phyloP scores from a whole-genome alignment of 2,888 invertebrate genomes.

The Mechanitis mazaeus region DNA sequence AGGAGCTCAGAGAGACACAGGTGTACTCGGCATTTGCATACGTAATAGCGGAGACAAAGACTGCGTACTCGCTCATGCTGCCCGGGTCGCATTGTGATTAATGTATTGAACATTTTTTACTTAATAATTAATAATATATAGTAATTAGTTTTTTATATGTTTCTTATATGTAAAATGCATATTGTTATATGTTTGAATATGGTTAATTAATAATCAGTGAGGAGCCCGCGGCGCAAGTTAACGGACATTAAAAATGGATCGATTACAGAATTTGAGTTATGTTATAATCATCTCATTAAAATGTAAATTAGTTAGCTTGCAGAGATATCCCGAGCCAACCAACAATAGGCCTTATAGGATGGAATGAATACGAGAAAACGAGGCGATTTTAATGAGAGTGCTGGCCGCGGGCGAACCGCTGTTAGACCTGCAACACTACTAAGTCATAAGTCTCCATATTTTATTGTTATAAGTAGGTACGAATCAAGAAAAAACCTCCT shows the following conservation, averaged over 20 bases:
- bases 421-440: constrained; percentile 34
- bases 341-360: constrained; percentile 69
- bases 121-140: no score
- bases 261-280: constrained; percentile 32
- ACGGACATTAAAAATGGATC: constrained; percentile 26
- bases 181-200: constrained; percentile 9
- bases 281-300: constrained; percentile 57
- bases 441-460: constrained; percentile 10
- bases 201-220: background rate
- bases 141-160: no score
- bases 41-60: constrained; percentile 50
- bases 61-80: constrained; percentile 46
- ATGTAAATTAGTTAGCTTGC: constrained; percentile 72
- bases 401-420: constrained; percentile 60
- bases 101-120: constrained; percentile 36
- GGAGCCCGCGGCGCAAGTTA: constrained; percentile 19
- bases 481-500: no score
- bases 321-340: constrained; percentile 66
- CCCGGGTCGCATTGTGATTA: constrained; percentile 63
- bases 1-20: constrained; percentile 64
- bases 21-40: constrained; percentile 47
- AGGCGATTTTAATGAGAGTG: constrained; percentile 72
- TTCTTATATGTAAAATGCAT: constrained; percentile 31
- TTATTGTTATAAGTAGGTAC: no score
- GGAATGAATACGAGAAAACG: constrained; percentile 69